These are phyloP conservation scores for Babyrousa celebensis DNA, from an alignment of 2,797 vertebrate genomes.

Conservation along the genomic window DNA sequence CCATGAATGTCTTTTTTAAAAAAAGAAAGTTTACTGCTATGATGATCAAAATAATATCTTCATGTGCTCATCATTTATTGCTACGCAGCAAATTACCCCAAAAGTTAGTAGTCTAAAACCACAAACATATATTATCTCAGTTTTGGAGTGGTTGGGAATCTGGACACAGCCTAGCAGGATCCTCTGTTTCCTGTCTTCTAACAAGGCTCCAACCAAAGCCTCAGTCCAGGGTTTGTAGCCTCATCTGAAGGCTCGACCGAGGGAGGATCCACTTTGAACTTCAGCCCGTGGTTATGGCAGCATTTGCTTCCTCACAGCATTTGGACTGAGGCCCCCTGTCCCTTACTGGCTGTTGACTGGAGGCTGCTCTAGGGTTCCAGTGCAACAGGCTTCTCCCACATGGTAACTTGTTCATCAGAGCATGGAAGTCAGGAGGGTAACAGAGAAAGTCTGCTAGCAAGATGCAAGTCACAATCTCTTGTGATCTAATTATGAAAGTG, in stretches of 20 bases:
- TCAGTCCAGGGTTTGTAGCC: neutral
- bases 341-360: neutral
- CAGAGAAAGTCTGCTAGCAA: neutral
- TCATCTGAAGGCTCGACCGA: constrained; percentile 35
- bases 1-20: neutral
- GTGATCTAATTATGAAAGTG: neutral
- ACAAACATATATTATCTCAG: neutral
- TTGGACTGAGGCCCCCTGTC: neutral
- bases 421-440: neutral
- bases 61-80: neutral
- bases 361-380: neutral
- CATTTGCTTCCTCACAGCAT: neutral
- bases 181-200: neutral
- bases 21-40: neutral
- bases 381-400: neutral
- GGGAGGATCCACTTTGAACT: neutral
- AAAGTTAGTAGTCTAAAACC: neutral
- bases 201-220: neutral
- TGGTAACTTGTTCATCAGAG: neutral
- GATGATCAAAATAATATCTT: neutral
- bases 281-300: neutral
- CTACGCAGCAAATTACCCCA: neutral
- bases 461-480: neutral
- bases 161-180: neutral
- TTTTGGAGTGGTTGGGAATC: neutral